A percentile compares a stretch with the other conserved stretches of the same genome.
These are phyloP conservation scores for Heliothis peltigera DNA, from an alignment of 2,888 invertebrate species.

Conservation along the genomic window DNA sequence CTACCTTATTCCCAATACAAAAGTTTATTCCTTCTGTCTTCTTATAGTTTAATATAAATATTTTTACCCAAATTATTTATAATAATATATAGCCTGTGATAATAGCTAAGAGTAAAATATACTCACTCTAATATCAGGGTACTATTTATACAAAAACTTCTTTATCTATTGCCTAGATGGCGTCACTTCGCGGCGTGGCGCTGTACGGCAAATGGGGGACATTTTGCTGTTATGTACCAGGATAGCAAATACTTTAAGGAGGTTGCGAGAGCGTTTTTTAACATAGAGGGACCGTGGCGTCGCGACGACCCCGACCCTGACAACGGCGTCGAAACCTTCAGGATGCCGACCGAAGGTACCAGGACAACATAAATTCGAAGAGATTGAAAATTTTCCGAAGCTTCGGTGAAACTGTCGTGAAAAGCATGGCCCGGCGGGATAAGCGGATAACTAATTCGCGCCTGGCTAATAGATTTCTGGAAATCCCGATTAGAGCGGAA, in stretches of 20 bases:
- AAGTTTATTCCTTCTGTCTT: too few relatives aligned
- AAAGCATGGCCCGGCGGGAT: slow-evolving; percentile 62
- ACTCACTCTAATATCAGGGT: too few relatives aligned
- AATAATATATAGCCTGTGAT: too few relatives aligned
- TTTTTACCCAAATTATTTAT: too few relatives aligned
- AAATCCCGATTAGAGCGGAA: slow-evolving; percentile 90
- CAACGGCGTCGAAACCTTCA: slow-evolving; percentile 9
- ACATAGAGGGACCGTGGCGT: background rate
- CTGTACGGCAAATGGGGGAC: background rate
- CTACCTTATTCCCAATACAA: too few relatives aligned
- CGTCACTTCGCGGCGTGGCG: background rate
- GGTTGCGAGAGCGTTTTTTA: background rate
- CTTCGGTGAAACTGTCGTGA: slow-evolving; percentile 46
- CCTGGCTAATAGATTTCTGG: slow-evolving; percentile 81
- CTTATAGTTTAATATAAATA: too few relatives aligned
- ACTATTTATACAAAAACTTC: too few relatives aligned
- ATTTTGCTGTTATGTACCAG: background rate
- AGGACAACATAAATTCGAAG: slow-evolving; percentile 69
- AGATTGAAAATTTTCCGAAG: slow-evolving; percentile 38
- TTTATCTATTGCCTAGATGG: background rate
- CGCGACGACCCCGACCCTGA: background rate
- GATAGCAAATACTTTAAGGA: background rate
- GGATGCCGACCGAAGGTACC: slow-evolving; percentile 11
- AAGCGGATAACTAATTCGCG: slow-evolving; percentile 81
- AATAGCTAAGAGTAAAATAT: too few relatives aligned